Base-by-base conservation (phyloP, 2,797 vertebrate species). In the Pseudocheirus occidentalis region DNA sequence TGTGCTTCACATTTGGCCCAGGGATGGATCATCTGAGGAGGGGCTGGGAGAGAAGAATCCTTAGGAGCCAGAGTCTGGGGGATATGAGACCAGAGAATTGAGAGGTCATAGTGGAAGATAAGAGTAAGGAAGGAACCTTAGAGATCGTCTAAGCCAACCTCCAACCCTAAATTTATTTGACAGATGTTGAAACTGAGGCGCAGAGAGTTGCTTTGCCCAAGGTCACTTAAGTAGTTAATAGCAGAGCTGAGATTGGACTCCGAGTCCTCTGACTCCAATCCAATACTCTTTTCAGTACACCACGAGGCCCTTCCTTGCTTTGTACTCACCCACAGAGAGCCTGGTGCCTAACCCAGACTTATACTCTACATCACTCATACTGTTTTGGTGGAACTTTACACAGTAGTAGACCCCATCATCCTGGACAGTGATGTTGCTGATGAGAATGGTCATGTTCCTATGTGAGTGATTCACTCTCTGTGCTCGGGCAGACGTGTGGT, bases 371-470 rank as follows among this genome's bases (percentile, higher is more conserved):
- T 5, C 3, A 0, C 0, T 11, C 12, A 66, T 46, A 24, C 7
- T 81, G 46, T 0, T 34, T 18, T 95, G 94, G 13, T 90, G 92
- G 95, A 97, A 97, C 92, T 97, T 98, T 0, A 96, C 96, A 66
- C 96, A 97, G 91, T 94, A 98, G 81, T 98, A 98, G 95, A 54
- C 96, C 34, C 97, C 97, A 0, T 94, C 46, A 29, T 95, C 24
- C 52, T 95, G 73, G 0, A 54, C 2, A 2, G 90, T 96, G 90
- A 97, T 5, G 0, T 46, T 57, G 14, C 16, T 57, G 56, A 98
- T 95, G 40, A 53, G 81, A 94, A 98, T 97, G 94, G 87, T 96
- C 95, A 96, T 97, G 62, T 98, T 96, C 0, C 11, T 92, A 28
- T 0, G 0, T 28, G 97, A 97, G 55, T 9, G 40, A 27, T 0